Base-by-base conservation (phyloP, 1,140 invertebrate genomes). In the Riptortus pedestris region DNA sequence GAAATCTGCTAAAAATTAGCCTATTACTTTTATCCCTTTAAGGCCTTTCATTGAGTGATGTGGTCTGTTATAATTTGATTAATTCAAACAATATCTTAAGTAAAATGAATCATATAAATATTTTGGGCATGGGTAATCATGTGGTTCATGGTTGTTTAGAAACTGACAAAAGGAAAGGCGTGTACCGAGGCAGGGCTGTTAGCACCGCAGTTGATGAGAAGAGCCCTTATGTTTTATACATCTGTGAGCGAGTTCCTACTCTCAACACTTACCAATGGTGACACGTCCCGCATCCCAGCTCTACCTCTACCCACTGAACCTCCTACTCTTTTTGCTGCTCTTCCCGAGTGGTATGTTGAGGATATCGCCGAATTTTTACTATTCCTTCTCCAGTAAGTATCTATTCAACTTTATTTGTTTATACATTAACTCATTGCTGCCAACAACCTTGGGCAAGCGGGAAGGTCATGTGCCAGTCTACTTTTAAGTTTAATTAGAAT, bases 321-420 rank as follows among this genome's bases (percentile, higher is more conserved):
- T 58, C 81, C 89, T 26, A 80, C 82, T 72, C 78, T 84, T 67
- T 97, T 96, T 79, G 84, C 87, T 57, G 89, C 90, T 68, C 78
- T 94, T 69, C 95, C 95, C 18, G 94, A 98, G 76, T 96, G 92
- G 88, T 96, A 95, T 73, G 84, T 96, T 52, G 94, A 97, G 74
- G 94, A 98, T 74, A 88, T 97, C 64, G 92, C 93, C 18, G 93
- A 97, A 74, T 95, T 95, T 76, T 80, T 96, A 68, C 82, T 95
- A 14, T 96, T 96, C 72, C 83, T 86, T 5, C 80, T 96, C 70
- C 92, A 95, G 89, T 94, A 81, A 91, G 88, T 88, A 61, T 64
- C 60, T 63, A 47, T n/a, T 47, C 12, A 20, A 3, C 22, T 18
- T 47, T n/a, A n/a, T n/a, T n/a, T n/a, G n/a, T n/a, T n/a, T n/a